Evolutionary conservation across 2,888 invertebrate species (phyloP), one percentile per base, ranked within the genome.

Genomic region (Orthosia gothica): DNA sequence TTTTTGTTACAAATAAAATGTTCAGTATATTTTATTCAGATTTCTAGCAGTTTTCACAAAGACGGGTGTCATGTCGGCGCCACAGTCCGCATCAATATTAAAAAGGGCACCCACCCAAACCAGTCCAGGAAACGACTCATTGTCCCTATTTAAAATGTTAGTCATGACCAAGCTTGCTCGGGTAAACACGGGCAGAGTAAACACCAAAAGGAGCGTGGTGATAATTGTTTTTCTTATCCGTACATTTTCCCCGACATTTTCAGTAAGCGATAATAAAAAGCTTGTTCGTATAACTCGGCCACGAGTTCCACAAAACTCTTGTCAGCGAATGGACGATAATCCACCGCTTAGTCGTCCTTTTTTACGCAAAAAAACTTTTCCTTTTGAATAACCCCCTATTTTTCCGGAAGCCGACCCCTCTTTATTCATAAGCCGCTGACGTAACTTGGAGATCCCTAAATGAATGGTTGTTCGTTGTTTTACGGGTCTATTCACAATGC

Each of bases 401-500:
- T 94, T 94, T 93, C 92, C 91, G 89, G 86, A 89, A 90, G 90
- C 91, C 92, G 92, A 91, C 92, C 90, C 94, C 95, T 94, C 94
- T 95, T 96, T 96, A 96, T 96, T 95, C 95, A 96, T 95, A 95
- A 95, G 95, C 94, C 93, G 88, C 93, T 94, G 94, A 94, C 94
- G 95, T 93, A 95, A 95, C 95, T 95, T 93, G 92, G 93, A 95
- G 93, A 93, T 92, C 93, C 95, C 93, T 94, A 95, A 96, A 96
- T 96, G 95, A 96, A 96, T 94, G 96, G 96, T 92, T 95, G 95
- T 96, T 96, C 94, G 94, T 95, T 96, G 95, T 96, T 96, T 96
- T 96, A 96, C 95, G 95, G 94, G 93, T 95, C 95, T 95, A 95
- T 95, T 95, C 94, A 94, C 95, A 94, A 94, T 94, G 94, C 91